Base-by-base conservation (phyloP, 2,888 invertebrate species). In the Tachina lurida region DNA sequence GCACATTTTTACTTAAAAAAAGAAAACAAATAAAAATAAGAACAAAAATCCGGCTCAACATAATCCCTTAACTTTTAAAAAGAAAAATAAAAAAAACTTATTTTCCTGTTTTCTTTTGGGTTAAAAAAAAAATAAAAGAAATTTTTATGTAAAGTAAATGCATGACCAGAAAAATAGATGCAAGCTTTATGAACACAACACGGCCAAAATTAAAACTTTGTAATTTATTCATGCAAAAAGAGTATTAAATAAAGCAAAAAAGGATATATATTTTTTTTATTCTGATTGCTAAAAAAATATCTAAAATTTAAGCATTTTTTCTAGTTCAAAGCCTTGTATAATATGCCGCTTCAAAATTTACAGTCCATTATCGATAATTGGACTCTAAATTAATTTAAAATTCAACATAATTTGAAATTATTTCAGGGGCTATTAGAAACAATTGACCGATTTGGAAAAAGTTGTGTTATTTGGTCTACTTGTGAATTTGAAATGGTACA, bases 141-240 rank as follows among this genome's bases (percentile, higher is more conserved):
- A 17, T 49, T 31, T 31, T 31, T 31, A 9, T 45, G 41, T 22
- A 54, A 70, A 78, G 41, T 58, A 60, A 60, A 75, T 67, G 60
- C 65, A 67, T 43, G 65, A 62, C 39, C 68, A 54, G 19, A 71
- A 83, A 84, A 84, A 31, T 58, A n/a, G 13, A 71, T 71, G 60
- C 49, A 52, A 52, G 49, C 10, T 70, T 52, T 47, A 73, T 47
- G 67, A 49, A 17, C 47, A 65, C 12, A 63, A 71, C 15, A 71
- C 56, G 60, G 12, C 39, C 17, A 65, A 75, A 75, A 68, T 60
- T 74, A 84, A 84, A 84, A 77, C 60, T 67, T 75, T 60, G 77
- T 87, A 83, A 68, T 84, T 84, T 86, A 3, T 10, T 47, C 3
- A 86, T 87, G 86, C 78, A 85, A 86, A 85, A 86, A 86, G 70